Percentiles rank a stretch among this genome's conserved stretches.
These are phyloP conservation scores for Henicopernis longicauda DNA, from an alignment of 2,113 vertebrate species.

Conservation along the genomic window DNA sequence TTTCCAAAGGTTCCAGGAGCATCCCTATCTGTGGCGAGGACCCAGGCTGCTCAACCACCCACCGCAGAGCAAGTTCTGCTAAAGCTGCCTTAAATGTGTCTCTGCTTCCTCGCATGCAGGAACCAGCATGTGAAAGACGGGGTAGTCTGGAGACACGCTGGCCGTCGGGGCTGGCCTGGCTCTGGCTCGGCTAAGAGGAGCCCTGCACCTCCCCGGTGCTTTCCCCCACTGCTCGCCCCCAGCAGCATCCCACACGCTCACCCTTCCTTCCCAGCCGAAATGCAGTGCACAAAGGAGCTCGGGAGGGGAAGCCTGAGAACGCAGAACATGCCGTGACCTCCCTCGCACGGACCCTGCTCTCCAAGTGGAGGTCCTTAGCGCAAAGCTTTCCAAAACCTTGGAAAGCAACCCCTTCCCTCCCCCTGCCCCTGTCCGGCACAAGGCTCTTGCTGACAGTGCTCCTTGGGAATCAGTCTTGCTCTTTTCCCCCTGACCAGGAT, in stretches of 20 bases:
- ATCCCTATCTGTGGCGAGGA: fast-evolving
- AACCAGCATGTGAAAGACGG: too few relatives aligned
- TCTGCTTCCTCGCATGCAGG: not conserved
- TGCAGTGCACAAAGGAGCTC: not conserved
- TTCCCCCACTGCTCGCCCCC: not conserved
- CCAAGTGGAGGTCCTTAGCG: too few relatives aligned
- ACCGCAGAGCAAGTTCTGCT: not conserved
- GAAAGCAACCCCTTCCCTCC: not conserved
- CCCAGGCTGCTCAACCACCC: not conserved
- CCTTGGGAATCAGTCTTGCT: not conserved
- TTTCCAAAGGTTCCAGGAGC: not conserved
- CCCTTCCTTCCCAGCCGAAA: not conserved
- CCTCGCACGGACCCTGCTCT: not conserved
- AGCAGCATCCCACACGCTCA: not conserved
- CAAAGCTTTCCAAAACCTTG: not conserved
- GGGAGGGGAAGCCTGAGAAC: too few relatives aligned
- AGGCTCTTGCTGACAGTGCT: not conserved
- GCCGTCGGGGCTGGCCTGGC: not conserved
- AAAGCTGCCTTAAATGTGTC: not conserved
- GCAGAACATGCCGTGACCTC: fast-evolving
- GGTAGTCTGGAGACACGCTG: fast-evolving
- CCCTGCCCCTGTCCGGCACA: too few relatives aligned
- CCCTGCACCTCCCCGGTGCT: not conserved
- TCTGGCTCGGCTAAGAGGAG: not conserved
- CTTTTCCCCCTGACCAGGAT: too few relatives aligned